Conservation (phyloP, 2,113 vertebrate species). For the Melanerpes aurifrons region DNA sequence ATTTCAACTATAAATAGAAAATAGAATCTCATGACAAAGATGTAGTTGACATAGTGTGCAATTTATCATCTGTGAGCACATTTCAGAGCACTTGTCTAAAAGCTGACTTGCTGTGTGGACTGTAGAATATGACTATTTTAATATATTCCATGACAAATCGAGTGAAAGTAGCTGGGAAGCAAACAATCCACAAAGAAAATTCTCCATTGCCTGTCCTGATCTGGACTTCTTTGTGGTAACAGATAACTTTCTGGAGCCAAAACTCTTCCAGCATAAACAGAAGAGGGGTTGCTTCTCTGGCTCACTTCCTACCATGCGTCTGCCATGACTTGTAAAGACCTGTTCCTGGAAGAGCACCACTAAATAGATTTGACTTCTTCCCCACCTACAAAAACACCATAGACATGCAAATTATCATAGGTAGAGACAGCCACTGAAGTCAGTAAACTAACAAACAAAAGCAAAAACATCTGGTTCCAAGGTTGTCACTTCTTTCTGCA, state of each 20-base stretch:
- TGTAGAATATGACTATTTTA: conserved; percentile 30
- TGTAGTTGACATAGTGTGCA: conserved; percentile 59
- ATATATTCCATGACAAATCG: conserved; percentile 47
- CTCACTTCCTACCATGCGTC: conserved; percentile 31
- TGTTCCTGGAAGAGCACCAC: conserved; percentile 30
- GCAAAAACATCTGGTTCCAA: background rate
- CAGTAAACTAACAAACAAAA: background rate
- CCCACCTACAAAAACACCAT: conserved; percentile 49
- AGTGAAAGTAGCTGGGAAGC: conserved; percentile 34
- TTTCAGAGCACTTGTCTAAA: conserved; percentile 63
- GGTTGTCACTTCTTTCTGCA: conserved; percentile 64
- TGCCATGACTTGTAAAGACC: conserved; percentile 51
- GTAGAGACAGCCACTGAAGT: background rate
- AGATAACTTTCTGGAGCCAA: conserved; percentile 17
- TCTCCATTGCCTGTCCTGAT: conserved; percentile 15
- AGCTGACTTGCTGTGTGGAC: conserved; percentile 56
- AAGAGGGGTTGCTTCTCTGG: conserved; percentile 9
- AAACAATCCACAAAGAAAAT: conserved; percentile 50
- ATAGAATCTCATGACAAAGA: conserved; percentile 62
- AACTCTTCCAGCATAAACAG: conserved; percentile 7
- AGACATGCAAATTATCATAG: conserved; percentile 37
- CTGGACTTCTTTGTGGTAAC: conserved; percentile 29
- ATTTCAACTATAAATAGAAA: conserved; percentile 75
- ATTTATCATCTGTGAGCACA: conserved; percentile 65
- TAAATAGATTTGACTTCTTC: conserved; percentile 48